Conservation (phyloP, 2,797 vertebrate genomes). For the Argyrosomus regius region DNA sequence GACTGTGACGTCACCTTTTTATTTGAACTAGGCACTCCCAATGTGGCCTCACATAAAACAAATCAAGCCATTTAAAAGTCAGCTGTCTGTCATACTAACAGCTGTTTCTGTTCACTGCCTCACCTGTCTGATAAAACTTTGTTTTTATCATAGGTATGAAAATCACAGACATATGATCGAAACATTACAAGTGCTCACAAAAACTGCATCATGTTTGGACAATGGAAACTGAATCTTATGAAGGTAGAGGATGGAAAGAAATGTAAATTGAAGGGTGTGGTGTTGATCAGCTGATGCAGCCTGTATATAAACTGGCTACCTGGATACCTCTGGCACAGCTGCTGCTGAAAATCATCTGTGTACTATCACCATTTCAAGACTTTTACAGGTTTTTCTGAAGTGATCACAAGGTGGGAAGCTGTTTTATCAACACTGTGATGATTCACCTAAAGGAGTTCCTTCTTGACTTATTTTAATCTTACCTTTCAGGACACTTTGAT, state of each 20-base stretch:
- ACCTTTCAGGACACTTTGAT: neutral
- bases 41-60: no score
- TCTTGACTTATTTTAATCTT: no score
- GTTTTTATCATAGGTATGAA: no score
- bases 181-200: no score
- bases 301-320: conserved; percentile 29
- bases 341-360: neutral
- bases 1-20: neutral
- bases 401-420: conserved; percentile 31
- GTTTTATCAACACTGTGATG: neutral
- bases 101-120: neutral
- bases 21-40: neutral
- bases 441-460: neutral
- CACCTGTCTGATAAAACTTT: neutral
- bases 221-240: conserved; percentile 62
- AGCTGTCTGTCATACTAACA: neutral
- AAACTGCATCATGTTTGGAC: conserved; percentile 8
- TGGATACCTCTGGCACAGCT: fast-evolving
- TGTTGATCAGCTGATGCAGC: neutral
- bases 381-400: fast-evolving
- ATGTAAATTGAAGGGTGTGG: neutral
- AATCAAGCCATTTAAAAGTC: neutral
- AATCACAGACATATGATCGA: no score
- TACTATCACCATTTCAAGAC: fast-evolving
- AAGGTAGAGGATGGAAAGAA: conserved; percentile 40